Evolutionary conservation across 2,797 vertebrate genomes (phyloP), one percentile per base, ranked within the genome.

Genomic region (Jordanella pulchra): DNA sequence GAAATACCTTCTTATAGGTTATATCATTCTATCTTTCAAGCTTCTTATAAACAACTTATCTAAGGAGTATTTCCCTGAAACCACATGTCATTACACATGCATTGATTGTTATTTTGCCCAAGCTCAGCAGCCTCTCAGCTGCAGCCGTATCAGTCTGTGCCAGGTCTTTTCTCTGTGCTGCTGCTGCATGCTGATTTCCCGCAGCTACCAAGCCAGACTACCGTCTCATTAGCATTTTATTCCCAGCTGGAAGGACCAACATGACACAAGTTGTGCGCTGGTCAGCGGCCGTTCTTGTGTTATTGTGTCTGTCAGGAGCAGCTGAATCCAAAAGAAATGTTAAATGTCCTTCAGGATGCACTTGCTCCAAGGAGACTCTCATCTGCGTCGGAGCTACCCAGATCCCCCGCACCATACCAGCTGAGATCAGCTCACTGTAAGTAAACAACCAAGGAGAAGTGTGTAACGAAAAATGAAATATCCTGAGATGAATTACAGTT

Each of bases 341-440:
- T 81, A 96, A 94, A 93, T 99, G 97, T 81, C 96, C 96, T 86
- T 93, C 95, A 90, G 95, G 95, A 88, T 99, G 97, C 93, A 95
- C 96, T 88, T 99, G 97, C 86, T 95, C 97, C 91, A 95, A 96
- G 85, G 97, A 98, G 86, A 96, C 96, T 56, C 94, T 97, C 90
- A 96, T 99, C 83, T 99, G 97, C 92, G 96, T 98, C 67, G 97
- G 96, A 13, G 91, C 95, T 1, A 89, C 95, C 58, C 93, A 93
- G 67, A 92, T 98, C 48, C 97, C 97, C 4, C 94, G 94, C 84
- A 94, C 91, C 68, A 83, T 97, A 78, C 96, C 97, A 60, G 94
- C 86, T 77, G 97, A 97, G 87, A 95, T 97, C 94, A 96, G 93
- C 91, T 98, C 97, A 67, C 76, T 99, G 97, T 98, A 94, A 97